Percentiles rank a stretch among this genome's conserved stretches.
Evolutionary conservation across 2,797 vertebrate species (phyloP).

Genomic region (Diplodus puntazzo): DNA sequence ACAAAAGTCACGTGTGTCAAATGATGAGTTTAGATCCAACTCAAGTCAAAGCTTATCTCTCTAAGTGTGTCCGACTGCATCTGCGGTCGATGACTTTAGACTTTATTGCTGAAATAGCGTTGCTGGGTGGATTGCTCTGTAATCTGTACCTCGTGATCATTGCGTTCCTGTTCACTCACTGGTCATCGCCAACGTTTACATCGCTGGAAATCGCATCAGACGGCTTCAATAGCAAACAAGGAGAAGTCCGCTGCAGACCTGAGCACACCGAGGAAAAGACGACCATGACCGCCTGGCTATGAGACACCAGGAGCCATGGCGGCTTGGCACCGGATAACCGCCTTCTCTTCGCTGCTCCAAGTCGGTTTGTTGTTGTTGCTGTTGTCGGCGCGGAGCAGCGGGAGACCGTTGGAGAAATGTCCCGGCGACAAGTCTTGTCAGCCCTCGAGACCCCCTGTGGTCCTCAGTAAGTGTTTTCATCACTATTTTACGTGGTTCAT

Average conservation of each 20-base stretch:
- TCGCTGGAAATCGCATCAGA: background rate
- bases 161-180: background rate
- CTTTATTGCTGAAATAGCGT: slow-evolving; percentile 22
- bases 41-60: background rate
- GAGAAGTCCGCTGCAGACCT: no score
- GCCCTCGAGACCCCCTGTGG: slow-evolving; percentile 80
- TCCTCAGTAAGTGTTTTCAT: slow-evolving; percentile 81
- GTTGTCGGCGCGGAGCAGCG: slow-evolving; percentile 47
- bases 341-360: slow-evolving; percentile 43
- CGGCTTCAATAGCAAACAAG: background rate
- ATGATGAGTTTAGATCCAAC: background rate
- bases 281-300: slow-evolving; percentile 58
- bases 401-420: slow-evolving; percentile 70
- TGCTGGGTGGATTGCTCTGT: slow-evolving; percentile 32
- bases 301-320: slow-evolving; percentile 73
- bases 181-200: background rate
- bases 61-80: slow-evolving; percentile 9
- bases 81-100: slow-evolving; percentile 46
- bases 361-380: slow-evolving; percentile 67
- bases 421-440: slow-evolving; percentile 36
- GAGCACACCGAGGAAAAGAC: background rate
- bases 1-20: background rate
- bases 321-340: slow-evolving; percentile 54
- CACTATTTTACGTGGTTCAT: background rate
- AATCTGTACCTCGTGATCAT: slow-evolving; percentile 62